phyloP scores from a whole-genome alignment of 2,888 invertebrate species.

The Lathronympha strigana region DNA sequence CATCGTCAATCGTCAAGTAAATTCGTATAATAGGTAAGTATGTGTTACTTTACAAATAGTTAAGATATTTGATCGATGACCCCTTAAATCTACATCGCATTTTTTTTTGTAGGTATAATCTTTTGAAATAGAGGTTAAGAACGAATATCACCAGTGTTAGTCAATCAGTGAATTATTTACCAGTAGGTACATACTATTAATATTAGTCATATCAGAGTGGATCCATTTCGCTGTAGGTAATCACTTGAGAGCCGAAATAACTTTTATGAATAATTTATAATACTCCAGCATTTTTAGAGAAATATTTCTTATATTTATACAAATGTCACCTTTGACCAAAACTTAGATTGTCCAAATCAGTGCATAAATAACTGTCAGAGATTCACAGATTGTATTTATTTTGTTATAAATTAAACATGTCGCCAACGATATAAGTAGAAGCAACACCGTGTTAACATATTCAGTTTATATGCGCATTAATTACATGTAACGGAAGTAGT shows the following conservation, averaged over 20 bases:
- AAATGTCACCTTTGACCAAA: constrained; percentile 10
- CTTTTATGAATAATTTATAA: constrained; percentile 32
- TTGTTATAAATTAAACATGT: neutral
- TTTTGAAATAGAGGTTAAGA: neutral
- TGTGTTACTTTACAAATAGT: no score
- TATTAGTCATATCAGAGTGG: constrained; percentile 5
- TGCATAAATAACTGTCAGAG: neutral
- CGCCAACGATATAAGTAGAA: constrained; percentile 1
- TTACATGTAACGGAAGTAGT: constrained; percentile 56
- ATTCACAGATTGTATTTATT: neutral
- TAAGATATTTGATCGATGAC: no score
- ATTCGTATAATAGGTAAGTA: no score
- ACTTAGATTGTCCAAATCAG: neutral
- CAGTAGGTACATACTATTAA: constrained; percentile 2
- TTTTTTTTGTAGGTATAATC: no score
- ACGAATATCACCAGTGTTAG: neutral
- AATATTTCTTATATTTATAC: constrained; percentile 15
- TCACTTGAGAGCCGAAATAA: constrained; percentile 20
- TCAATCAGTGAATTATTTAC: constrained; percentile 1
- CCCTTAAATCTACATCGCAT: no score
- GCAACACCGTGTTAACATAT: constrained; percentile 49
- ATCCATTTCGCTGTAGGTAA: constrained; percentile 27
- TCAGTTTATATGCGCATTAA: constrained; percentile 49
- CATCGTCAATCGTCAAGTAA: no score
- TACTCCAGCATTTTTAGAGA: constrained; percentile 15